Conservation (phyloP, 2,888 invertebrate species). For the Stenchaetothrips biformis region DNA sequence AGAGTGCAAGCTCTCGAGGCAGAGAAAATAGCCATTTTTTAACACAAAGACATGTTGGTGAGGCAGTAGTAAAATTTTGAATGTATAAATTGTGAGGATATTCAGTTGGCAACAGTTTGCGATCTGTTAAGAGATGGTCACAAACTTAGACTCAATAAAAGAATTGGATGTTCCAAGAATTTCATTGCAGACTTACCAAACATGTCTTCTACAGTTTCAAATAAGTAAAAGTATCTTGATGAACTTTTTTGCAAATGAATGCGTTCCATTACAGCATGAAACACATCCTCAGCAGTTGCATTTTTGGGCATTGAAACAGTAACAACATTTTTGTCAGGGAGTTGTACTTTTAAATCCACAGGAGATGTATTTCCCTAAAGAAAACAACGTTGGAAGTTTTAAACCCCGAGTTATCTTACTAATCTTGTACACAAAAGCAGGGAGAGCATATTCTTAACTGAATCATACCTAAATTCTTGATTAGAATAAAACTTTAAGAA, state of each 20-base stretch:
- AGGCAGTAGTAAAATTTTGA: conserved; percentile 97
- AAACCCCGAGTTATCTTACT: no score
- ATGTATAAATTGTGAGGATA: conserved; percentile 97
- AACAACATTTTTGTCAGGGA: conserved; percentile 87
- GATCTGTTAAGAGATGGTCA: conserved; percentile 54
- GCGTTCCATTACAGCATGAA: conserved; percentile 78
- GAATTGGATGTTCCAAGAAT: neutral
- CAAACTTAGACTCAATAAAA: conserved; percentile 20
- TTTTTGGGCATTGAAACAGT: conserved; percentile 84
- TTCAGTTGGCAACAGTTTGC: conserved; percentile 88
- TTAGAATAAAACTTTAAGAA: no score
- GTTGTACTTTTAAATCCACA: conserved; percentile 64
- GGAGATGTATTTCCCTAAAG: conserved; percentile 48
- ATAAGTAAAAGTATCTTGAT: conserved; percentile 88
- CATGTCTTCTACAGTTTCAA: conserved; percentile 95
- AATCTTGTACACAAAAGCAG: no score
- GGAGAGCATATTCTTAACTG: no score
- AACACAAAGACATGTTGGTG: conserved; percentile 86
- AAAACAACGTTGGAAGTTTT: conserved; percentile 20
- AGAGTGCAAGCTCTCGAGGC: conserved; percentile 60
- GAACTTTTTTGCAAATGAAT: conserved; percentile 74
- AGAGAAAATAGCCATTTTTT: conserved; percentile 83
- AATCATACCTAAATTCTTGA: no score
- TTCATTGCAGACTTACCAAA: conserved; percentile 63
- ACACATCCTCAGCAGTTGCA: conserved; percentile 86